Base-by-base conservation (phyloP, 1,140 invertebrate genomes). In the Cydia strobilella region DNA sequence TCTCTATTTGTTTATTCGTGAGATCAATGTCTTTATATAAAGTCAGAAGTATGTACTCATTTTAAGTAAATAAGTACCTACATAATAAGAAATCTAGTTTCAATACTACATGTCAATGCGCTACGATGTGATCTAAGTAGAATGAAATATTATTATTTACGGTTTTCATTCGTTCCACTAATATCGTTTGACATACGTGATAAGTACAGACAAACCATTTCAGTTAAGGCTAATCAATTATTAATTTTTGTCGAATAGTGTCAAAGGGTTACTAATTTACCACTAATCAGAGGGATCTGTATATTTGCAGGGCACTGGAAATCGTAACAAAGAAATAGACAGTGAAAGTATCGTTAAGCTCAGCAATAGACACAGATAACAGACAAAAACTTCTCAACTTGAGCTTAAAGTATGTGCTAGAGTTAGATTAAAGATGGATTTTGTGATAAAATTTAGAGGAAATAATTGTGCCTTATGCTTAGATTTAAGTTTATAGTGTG, bases 341-440 rank as follows among this genome's bases (percentile, higher is more conserved):
- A 78, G 73, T 76, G 75, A 80, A 62, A 80, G 78, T 71, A 76
- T 76, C 72, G 75, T 75, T 76, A 84, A 85, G 83, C 83, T 82
- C 74, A 85, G 83, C 82, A 77, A 77, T 76, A 73, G 78, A 84
- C 75, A 81, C 76, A 79, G 62, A 77, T 78, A 74, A 73, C 63
- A 74, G 72, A 78, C 75, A 77, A n/a, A 71, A 79, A 85, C 84
- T 83, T 88, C 83, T 84, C 86, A 88, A 88, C 86, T 88, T 85
- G 82, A 84, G 45, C 66, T 51, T 69, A 73, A 59, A 74, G 76
- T 73, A 74, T 75, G 78, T 81, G 78, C 74, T 76, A 31, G 65
- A 74, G 80, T 80, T 73, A 76, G 82, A 76, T 76, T 27, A 35
- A 75, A 71, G 59, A 76, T 80, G 78, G 72, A 63, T 76, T 18